Evolutionary conservation across 2,888 invertebrate species (phyloP).

Genomic region (Lepidochrysops patricia): DNA sequence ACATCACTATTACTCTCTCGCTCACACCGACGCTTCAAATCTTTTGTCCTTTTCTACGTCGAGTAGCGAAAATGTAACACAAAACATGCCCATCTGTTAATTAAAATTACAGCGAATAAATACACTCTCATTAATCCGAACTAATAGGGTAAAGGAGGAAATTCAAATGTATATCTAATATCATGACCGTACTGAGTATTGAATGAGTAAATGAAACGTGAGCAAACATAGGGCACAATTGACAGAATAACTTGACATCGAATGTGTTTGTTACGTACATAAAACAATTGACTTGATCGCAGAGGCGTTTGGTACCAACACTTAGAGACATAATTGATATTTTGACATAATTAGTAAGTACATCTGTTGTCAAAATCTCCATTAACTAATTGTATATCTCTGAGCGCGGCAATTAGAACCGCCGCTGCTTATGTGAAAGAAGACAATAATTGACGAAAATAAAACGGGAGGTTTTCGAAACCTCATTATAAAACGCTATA

Average conservation of each 20-base stretch:
- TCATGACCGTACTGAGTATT: slow-evolving; percentile 71
- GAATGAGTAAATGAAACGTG: slow-evolving; percentile 56
- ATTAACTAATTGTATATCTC: no score
- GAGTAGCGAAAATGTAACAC: neutral
- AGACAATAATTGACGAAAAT: slow-evolving; percentile 63
- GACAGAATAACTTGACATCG: slow-evolving; percentile 57
- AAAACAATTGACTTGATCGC: slow-evolving; percentile 58
- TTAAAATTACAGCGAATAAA: slow-evolving; percentile 14
- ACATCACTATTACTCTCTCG: neutral
- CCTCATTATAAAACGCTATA: slow-evolving; percentile 26
- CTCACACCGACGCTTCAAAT: neutral
- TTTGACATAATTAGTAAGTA: no score
- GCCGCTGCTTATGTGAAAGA: neutral
- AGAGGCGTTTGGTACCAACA: neutral
- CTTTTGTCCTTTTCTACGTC: neutral
- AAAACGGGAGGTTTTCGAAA: slow-evolving; percentile 58
- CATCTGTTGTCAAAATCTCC: no score
- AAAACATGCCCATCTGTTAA: slow-evolving; percentile 4
- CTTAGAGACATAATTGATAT: no score
- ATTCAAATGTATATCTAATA: slow-evolving; percentile 46
- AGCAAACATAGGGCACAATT: slow-evolving; percentile 50
- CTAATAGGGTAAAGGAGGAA: slow-evolving; percentile 10
- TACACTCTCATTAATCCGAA: slow-evolving; percentile 5
- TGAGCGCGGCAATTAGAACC: neutral
- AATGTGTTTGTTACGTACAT: slow-evolving; percentile 26